A percentile compares a stretch with the other conserved stretches of the same genome.
Evolutionary conservation across 2,797 vertebrate species (phyloP).

Genomic region (Hemitrygon akajei): DNA sequence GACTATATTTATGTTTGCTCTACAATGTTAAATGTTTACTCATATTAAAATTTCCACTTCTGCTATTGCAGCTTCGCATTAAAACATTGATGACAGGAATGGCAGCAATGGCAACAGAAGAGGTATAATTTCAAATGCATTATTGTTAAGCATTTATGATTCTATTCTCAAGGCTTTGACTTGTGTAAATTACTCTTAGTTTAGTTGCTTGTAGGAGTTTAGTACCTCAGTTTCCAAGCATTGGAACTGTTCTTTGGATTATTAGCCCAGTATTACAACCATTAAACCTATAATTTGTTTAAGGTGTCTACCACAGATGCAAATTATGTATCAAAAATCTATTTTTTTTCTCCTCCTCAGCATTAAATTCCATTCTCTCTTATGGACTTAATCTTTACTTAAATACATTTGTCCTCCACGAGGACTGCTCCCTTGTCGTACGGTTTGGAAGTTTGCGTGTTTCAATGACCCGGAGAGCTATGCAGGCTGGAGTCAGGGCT

Average conservation of each 20-base stretch:
- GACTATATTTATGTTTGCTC: background rate
- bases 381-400: too few relatives aligned
- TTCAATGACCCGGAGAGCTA: too few relatives aligned
- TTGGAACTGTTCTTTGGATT: background rate
- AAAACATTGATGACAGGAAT: slow-evolving; percentile 88
- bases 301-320: too few relatives aligned
- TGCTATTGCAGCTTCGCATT: slow-evolving; percentile 66
- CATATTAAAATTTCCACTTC: background rate
- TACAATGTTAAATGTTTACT: background rate
- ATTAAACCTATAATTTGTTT: too few relatives aligned
- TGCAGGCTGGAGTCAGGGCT: too few relatives aligned
- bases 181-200: too few relatives aligned
- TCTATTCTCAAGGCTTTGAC: background rate
- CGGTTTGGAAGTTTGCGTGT: too few relatives aligned
- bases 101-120: slow-evolving; percentile 82
- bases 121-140: slow-evolving; percentile 57
- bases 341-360: too few relatives aligned
- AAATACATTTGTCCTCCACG: too few relatives aligned
- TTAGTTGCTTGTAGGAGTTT: background rate
- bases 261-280: background rate
- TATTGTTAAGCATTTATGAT: background rate
- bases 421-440: too few relatives aligned
- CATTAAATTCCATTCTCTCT: too few relatives aligned
- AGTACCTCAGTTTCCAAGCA: background rate
- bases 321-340: too few relatives aligned